These are phyloP conservation scores for Dolichotis patagonum DNA, from an alignment of 2,113 vertebrate species.

Conservation along the genomic window DNA sequence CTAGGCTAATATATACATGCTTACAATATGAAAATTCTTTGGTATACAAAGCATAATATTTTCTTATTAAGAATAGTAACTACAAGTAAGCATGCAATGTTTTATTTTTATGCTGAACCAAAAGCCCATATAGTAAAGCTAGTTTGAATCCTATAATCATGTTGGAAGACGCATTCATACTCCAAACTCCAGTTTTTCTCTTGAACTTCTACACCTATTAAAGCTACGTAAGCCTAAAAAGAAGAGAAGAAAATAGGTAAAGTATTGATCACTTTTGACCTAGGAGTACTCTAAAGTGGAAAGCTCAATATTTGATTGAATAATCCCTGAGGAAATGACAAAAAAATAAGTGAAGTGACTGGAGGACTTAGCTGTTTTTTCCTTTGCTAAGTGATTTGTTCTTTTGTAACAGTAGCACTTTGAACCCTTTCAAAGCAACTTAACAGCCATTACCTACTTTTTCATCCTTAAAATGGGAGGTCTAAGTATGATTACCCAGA, in stretches of 20 bases:
- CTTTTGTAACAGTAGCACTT: slow-evolving; percentile 35
- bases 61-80: neutral
- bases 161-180: neutral
- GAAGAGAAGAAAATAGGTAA: slow-evolving; percentile 33
- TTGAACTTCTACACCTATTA: slow-evolving; percentile 30
- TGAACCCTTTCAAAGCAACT: slow-evolving; percentile 41
- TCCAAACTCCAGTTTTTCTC: neutral
- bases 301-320: slow-evolving; percentile 44
- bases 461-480: neutral
- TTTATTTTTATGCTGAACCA: slow-evolving; percentile 1
- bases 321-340: neutral
- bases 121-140: neutral
- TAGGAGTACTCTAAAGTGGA: slow-evolving; percentile 11
- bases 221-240: neutral
- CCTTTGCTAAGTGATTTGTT: neutral
- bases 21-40: neutral
- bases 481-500: slow-evolving; percentile 7
- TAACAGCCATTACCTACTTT: slow-evolving; percentile 45
- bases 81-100: neutral
- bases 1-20: neutral
- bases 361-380: slow-evolving; percentile 4
- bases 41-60: neutral
- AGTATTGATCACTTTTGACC: slow-evolving; percentile 55
- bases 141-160: neutral
- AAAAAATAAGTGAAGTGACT: slow-evolving; percentile 5